These are phyloP conservation scores for Tanytarsus gracilentus DNA, from an alignment of 2,888 invertebrate genomes.

Conservation along the genomic window DNA sequence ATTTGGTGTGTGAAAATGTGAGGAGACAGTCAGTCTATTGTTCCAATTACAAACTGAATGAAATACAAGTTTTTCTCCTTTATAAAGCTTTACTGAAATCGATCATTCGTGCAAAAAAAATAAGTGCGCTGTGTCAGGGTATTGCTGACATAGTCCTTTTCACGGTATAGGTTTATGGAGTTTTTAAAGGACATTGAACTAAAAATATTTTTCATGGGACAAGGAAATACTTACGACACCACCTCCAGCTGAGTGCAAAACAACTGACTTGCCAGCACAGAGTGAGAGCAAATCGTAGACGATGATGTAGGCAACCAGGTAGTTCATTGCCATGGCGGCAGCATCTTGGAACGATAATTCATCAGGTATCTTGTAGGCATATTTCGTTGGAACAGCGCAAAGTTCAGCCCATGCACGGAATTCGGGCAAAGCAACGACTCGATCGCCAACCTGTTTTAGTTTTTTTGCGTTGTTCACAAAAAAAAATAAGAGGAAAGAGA, in stretches of 20 bases:
- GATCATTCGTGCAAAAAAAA: background rate
- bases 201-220: background rate
- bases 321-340: constrained; percentile 76
- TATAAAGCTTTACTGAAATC: no score
- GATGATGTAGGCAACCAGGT: constrained; percentile 74
- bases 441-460: constrained; percentile 73
- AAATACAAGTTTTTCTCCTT: no score
- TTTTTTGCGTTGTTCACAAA: constrained; percentile 30
- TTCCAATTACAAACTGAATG: no score
- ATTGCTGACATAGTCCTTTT: no score
- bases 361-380: constrained; percentile 67
- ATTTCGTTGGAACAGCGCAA: constrained; percentile 68
- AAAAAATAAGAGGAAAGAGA: constrained; percentile 30
- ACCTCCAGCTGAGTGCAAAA: constrained; percentile 79
- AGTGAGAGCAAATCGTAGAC: constrained; percentile 76
- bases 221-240: constrained; percentile 63
- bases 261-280: constrained; percentile 66
- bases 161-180: no score
- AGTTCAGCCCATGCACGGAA: constrained; percentile 81
- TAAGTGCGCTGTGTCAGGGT: background rate
- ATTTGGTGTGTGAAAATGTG: no score
- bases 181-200: background rate
- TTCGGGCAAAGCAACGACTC: constrained; percentile 76
- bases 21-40: no score
- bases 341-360: constrained; percentile 71